These are phyloP conservation scores for Eremophila alpestris DNA, from an alignment of 2,797 vertebrate genomes.

Conservation along the genomic window DNA sequence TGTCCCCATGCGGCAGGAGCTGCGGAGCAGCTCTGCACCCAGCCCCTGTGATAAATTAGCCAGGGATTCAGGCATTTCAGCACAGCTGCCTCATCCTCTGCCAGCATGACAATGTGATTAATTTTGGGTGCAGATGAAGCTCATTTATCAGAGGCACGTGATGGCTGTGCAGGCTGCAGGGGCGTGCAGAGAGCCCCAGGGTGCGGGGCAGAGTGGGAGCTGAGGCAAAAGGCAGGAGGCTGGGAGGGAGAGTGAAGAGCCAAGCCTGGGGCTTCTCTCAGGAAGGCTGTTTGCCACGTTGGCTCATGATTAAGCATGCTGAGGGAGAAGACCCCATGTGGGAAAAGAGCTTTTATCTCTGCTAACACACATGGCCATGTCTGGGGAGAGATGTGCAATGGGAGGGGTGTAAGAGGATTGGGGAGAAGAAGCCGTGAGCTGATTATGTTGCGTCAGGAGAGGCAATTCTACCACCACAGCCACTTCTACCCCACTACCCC, in stretches of 20 bases:
- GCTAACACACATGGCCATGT: not conserved
- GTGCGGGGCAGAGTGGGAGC: fast-evolving
- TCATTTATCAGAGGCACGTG: constrained; percentile 58
- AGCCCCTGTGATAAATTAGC: constrained; percentile 47
- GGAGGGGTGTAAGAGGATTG: not conserved
- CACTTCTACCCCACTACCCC: not conserved
- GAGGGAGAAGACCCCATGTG: not conserved
- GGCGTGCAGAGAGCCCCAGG: fast-evolving
- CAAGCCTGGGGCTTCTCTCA: not conserved
- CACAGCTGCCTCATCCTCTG: constrained; percentile 52
- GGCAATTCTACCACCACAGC: not conserved
- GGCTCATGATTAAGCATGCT: not conserved
- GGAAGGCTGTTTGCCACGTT: not conserved
- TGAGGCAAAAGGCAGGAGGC: not conserved
- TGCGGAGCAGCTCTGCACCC: not conserved
- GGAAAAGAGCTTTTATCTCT: constrained; percentile 45
- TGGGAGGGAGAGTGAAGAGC: not conserved
- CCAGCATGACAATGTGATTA: constrained; percentile 50
- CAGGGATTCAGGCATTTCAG: constrained; percentile 10
- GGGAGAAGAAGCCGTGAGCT: not conserved
- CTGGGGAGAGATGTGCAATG: not conserved
- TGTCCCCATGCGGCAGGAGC: not conserved
- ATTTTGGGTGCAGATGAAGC: constrained; percentile 49
- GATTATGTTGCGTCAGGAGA: not conserved
- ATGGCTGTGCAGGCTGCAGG: not conserved